Evolutionary conservation across 92 coral and sea anemone genomes (phyloP).

Genomic region (Pocillopora grandis): DNA sequence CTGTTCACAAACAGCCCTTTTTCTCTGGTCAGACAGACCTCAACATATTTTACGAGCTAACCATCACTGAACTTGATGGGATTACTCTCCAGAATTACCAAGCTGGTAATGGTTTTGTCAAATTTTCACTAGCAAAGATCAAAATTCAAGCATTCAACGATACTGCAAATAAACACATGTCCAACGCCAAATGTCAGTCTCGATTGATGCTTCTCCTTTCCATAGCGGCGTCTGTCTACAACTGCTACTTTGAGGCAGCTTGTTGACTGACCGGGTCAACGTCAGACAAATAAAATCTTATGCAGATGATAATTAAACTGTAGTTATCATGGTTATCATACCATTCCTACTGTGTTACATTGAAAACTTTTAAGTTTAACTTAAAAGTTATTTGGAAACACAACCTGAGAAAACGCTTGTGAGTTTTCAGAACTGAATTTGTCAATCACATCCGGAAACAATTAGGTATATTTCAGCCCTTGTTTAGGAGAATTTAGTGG

Average conservation of each 20-base stretch:
- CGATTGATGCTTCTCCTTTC: conserved; percentile 49
- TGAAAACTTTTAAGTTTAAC: too few relatives aligned
- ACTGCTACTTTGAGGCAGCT: conserved; percentile 15
- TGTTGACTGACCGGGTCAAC: too few relatives aligned
- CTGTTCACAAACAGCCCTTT: conserved; percentile 50
- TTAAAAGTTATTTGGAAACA: too few relatives aligned
- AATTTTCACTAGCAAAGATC: conserved; percentile 42
- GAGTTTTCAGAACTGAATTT: too few relatives aligned
- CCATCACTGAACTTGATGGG: conserved; percentile 63
- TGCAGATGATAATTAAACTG: too few relatives aligned
- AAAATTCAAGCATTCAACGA: conserved; percentile 65
- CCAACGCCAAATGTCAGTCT: background rate
- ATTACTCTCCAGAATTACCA: conserved; percentile 63
- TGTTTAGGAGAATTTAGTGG: too few relatives aligned
- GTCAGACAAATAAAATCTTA: too few relatives aligned
- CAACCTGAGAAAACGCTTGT: too few relatives aligned
- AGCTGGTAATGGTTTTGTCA: conserved; percentile 57
- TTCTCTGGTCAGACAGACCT: conserved; percentile 41
- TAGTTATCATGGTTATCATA: too few relatives aligned
- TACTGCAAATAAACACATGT: conserved; percentile 38
- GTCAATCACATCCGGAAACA: too few relatives aligned
- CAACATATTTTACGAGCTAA: conserved; percentile 65
- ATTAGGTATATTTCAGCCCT: too few relatives aligned
- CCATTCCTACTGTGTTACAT: too few relatives aligned
- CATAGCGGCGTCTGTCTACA: conserved; percentile 27